These are phyloP conservation scores for Phthorimaea operculella DNA, from an alignment of 1,140 invertebrate genomes.

Conservation along the genomic window DNA sequence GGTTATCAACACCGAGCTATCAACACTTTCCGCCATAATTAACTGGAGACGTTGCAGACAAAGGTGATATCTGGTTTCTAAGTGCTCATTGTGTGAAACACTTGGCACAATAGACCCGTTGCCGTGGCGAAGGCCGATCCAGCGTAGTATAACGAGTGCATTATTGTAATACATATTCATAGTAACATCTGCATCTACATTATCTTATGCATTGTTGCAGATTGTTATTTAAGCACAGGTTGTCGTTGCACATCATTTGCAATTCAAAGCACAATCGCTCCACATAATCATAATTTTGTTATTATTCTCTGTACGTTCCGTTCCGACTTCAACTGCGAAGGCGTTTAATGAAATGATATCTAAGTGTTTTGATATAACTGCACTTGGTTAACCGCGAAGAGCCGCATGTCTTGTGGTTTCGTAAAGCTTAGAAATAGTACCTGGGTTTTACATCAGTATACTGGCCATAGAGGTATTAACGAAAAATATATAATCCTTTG, in stretches of 20 bases:
- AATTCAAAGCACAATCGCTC: not conserved
- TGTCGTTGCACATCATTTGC: not conserved
- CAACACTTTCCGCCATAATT: constrained; percentile 21
- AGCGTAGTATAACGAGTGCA: constrained; percentile 57
- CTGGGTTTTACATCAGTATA: too few relatives aligned
- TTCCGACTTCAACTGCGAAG: not conserved
- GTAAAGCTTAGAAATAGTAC: not conserved
- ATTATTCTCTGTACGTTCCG: too few relatives aligned
- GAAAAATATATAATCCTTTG: too few relatives aligned
- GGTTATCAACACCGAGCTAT: not conserved
- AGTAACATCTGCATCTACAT: constrained; percentile 18
- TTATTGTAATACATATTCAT: constrained; percentile 40
- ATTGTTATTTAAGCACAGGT: constrained; percentile 14
- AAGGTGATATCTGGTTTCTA: constrained; percentile 53
- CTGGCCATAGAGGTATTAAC: too few relatives aligned
- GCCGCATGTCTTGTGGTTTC: not conserved
- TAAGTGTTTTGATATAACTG: not conserved
- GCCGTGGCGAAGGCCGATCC: constrained; percentile 61
- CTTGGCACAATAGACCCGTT: constrained; percentile 50
- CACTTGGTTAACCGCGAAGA: not conserved
- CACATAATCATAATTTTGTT: too few relatives aligned
- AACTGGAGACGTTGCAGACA: constrained; percentile 35
- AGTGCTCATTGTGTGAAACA: constrained; percentile 59
- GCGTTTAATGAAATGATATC: not conserved
- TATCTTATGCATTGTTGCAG: constrained; percentile 19